Conservation (phyloP, 35 echinoderm and acorn worm species). For the Amphiura filiformis region DNA sequence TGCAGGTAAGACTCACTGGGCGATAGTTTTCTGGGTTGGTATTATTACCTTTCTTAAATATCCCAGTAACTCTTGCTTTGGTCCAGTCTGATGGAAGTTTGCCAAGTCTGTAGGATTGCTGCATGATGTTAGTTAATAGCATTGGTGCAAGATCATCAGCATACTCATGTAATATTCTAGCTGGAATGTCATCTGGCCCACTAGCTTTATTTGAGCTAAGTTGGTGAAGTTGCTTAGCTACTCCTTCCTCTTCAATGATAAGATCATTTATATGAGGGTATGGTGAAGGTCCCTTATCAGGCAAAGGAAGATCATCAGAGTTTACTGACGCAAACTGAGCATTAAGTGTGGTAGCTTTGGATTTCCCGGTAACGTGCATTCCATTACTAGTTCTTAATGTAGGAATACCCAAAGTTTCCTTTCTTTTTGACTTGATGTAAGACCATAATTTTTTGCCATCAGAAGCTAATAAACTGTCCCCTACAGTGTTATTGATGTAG, state of each 20-base stretch:
- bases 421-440: constrained; percentile 37
- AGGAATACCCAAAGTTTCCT: not conserved
- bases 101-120: not conserved
- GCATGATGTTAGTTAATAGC: constrained; percentile 3
- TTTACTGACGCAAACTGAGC: constrained; percentile 23
- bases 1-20: constrained; percentile 22
- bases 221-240: constrained; percentile 10
- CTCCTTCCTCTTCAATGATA: not conserved
- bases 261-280: not conserved
- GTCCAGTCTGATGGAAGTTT: constrained; percentile 39
- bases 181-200: constrained; percentile 26
- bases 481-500: constrained; percentile 22
- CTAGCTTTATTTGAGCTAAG: not conserved
- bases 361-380: not conserved
- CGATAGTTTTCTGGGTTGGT: constrained; percentile 40
- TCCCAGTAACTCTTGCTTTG: constrained; percentile 5
- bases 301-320: not conserved
- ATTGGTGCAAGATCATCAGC: not conserved
- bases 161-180: not conserved
- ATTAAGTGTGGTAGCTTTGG: constrained; percentile 1
- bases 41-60: constrained; percentile 48
- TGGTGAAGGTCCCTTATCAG: not conserved
- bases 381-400: not conserved
- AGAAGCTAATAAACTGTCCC: not conserved
- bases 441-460: constrained; percentile 37